phyloP scores from a whole-genome alignment of 1,140 invertebrate species.

The Aphidius ervi region DNA sequence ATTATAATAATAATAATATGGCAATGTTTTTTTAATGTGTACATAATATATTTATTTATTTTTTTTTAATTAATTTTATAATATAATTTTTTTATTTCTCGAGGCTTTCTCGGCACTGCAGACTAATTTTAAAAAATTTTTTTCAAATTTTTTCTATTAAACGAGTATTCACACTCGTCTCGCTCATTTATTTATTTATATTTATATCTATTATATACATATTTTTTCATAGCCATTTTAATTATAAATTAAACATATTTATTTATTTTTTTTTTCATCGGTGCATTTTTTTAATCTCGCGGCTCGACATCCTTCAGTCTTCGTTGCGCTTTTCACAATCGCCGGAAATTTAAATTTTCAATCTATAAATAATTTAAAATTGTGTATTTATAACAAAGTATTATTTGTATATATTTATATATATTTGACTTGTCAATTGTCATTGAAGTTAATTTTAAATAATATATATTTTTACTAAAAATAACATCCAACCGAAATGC shows the following conservation, averaged over 20 bases:
- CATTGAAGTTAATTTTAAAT: no score
- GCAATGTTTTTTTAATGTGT: conserved; percentile 27
- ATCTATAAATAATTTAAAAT: background rate
- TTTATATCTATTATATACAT: conserved; percentile 5
- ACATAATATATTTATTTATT: conserved; percentile 8
- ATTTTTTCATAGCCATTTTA: no score
- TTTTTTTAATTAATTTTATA: conserved; percentile 6
- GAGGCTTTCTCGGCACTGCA: conserved; percentile 27
- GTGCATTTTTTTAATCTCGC: conserved; percentile 16
- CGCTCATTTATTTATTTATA: conserved; percentile 10
- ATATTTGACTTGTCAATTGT: background rate
- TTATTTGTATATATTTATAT: background rate
- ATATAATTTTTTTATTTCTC: conserved; percentile 22
- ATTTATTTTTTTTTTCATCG: conserved; percentile 8
- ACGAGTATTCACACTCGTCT: conserved; percentile 20
- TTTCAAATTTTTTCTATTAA: conserved; percentile 11
- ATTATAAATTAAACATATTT: no score
- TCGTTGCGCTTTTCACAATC: conserved; percentile 24
- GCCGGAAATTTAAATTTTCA: conserved; percentile 15
- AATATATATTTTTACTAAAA: background rate
- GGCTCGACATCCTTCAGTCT: conserved; percentile 26
- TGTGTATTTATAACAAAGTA: conserved; percentile 7
- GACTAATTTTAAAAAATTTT: conserved; percentile 11
- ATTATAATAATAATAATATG: conserved; percentile 26
- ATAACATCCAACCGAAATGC: conserved; percentile 1